phyloP scores from a whole-genome alignment of 2,797 vertebrate species.

The Chelon labrosus region DNA sequence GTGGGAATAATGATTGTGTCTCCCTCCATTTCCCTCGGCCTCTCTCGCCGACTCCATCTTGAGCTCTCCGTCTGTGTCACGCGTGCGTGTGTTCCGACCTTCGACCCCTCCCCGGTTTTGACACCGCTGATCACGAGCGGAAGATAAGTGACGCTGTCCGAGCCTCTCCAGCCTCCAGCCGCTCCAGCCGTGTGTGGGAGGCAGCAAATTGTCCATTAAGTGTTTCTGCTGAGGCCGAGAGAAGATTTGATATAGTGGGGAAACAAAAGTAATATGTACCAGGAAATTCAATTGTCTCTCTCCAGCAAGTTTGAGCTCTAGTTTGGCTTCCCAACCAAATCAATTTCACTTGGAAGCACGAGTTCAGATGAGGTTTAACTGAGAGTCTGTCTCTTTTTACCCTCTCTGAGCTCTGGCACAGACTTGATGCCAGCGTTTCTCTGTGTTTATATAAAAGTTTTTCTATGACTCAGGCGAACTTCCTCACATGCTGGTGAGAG shows the following conservation, averaged over 20 bases:
- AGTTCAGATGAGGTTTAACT: constrained; percentile 78
- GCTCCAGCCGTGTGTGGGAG: constrained; percentile 78
- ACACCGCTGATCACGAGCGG: constrained; percentile 53
- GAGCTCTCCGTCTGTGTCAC: constrained; percentile 15
- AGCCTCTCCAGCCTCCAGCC: constrained; percentile 57
- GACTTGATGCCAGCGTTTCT: constrained; percentile 53
- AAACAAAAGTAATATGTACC: constrained; percentile 88
- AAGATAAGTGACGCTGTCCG: constrained; percentile 60
- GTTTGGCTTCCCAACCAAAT: constrained; percentile 81
- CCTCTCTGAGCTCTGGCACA: constrained; percentile 30
- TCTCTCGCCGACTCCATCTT: constrained; percentile 35
- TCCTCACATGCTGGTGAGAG: constrained; percentile 58
- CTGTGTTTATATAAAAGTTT: constrained; percentile 61
- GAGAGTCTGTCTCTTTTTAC: constrained; percentile 33
- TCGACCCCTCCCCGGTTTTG: constrained; percentile 59
- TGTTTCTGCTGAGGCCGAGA: constrained; percentile 84
- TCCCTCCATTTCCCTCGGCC: constrained; percentile 26
- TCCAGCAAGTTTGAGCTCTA: constrained; percentile 80
- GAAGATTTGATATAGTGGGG: constrained; percentile 88
- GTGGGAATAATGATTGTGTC: constrained; percentile 57
- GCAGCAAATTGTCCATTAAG: constrained; percentile 87
- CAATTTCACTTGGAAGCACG: constrained; percentile 78
- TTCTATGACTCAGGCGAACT: constrained; percentile 66
- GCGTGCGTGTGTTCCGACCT: constrained; percentile 56
- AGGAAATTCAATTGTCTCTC: constrained; percentile 89